phyloP scores from a whole-genome alignment of 1,140 invertebrate species.

The Lasioglossum albipes region DNA sequence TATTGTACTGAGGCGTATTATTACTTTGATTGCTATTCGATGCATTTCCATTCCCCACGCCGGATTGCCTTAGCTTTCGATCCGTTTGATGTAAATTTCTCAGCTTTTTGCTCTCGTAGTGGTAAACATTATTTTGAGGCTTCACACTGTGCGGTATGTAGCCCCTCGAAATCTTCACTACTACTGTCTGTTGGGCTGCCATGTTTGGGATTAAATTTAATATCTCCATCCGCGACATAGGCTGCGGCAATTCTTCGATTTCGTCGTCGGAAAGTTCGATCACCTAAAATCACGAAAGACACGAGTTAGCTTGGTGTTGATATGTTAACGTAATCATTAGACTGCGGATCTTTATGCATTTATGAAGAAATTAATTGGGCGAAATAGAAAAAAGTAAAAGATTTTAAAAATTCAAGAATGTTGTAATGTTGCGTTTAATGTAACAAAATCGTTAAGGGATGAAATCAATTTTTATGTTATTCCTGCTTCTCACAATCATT shows the following conservation, averaged over 20 bases:
- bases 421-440: too few species aligned
- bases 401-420: too few species aligned
- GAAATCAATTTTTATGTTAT: too few species aligned
- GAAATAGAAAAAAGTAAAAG: too few species aligned
- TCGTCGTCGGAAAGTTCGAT: constrained; percentile 78
- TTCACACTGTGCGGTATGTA: constrained; percentile 73
- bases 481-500: too few species aligned
- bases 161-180: constrained; percentile 59
- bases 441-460: too few species aligned
- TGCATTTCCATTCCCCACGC: not conserved
- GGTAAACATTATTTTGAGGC: constrained; percentile 68
- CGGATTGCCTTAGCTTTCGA: constrained; percentile 7
- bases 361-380: too few species aligned
- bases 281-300: constrained; percentile 58
- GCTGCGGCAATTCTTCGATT: constrained; percentile 71
- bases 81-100: constrained; percentile 42
- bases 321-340: not conserved
- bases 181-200: constrained; percentile 57
- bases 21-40: constrained; percentile 29
- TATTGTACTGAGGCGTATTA: not conserved
- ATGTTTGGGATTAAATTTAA: constrained; percentile 75
- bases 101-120: constrained; percentile 63
- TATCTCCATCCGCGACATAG: constrained; percentile 72
- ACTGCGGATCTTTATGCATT: too few species aligned
- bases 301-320: constrained; percentile 32